These are phyloP conservation scores for Chrysopa pallens DNA, from an alignment of 1,140 invertebrate genomes.

Conservation along the genomic window DNA sequence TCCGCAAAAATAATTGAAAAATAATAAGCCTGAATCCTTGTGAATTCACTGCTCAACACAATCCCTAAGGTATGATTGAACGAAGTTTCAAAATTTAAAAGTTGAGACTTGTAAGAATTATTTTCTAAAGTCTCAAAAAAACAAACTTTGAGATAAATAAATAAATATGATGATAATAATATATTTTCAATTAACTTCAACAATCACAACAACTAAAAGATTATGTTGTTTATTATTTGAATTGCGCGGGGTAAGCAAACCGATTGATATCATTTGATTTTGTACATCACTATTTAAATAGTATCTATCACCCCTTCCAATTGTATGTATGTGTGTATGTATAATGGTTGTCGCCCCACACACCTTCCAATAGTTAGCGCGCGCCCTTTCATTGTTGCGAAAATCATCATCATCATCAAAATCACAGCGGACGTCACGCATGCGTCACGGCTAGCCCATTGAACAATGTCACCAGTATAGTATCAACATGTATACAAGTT, in stretches of 20 bases:
- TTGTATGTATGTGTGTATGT: neutral
- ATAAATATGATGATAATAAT: too few relatives aligned
- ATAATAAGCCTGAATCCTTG: neutral
- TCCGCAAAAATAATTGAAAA: neutral
- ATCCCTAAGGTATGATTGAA: neutral
- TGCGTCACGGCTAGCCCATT: slow-evolving; percentile 9
- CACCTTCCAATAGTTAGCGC: slow-evolving; percentile 8
- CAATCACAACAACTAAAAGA: too few relatives aligned
- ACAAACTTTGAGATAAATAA: too few relatives aligned
- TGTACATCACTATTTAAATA: neutral
- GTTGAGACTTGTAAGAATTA: too few relatives aligned
- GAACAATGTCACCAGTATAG: too few relatives aligned
- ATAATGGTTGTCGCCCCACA: slow-evolving; percentile 1
- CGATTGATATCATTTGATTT: too few relatives aligned
- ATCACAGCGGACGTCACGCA: slow-evolving; percentile 9
- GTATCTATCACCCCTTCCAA: neutral
- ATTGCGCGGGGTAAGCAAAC: too few relatives aligned
- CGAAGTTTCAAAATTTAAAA: too few relatives aligned
- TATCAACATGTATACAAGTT: too few relatives aligned
- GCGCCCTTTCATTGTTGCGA: slow-evolving; percentile 17
- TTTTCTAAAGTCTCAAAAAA: too few relatives aligned
- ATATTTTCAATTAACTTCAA: too few relatives aligned
- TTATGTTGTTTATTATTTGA: too few relatives aligned
- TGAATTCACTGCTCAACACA: neutral
- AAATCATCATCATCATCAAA: slow-evolving; percentile 3